phyloP scores from a whole-genome alignment of 2,113 vertebrate species.

The Pycnonotus jocosus region DNA sequence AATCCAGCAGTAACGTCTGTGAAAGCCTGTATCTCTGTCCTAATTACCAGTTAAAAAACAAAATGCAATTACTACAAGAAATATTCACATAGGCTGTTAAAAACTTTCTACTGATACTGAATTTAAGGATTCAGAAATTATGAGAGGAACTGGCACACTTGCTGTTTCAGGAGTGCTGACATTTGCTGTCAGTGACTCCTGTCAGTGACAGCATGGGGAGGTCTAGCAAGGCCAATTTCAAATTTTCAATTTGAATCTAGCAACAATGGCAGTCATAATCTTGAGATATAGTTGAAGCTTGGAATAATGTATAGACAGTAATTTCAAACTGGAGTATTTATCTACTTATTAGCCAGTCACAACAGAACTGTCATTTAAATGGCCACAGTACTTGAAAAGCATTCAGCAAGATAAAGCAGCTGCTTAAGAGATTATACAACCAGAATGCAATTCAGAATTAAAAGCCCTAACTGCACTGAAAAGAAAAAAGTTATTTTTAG shows the following conservation, averaged over 20 bases:
- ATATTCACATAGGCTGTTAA: background rate
- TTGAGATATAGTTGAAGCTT: background rate
- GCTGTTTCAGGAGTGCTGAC: background rate
- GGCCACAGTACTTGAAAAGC: background rate
- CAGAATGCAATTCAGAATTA: background rate
- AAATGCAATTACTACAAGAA: background rate
- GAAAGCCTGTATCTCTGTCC: slow-evolving; percentile 89
- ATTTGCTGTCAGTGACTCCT: background rate
- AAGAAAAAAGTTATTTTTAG: background rate
- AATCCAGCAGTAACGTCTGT: slow-evolving; percentile 84
- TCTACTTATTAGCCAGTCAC: background rate
- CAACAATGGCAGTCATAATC: background rate
- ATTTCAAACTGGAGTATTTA: background rate
- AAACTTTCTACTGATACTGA: background rate
- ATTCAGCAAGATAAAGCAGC: background rate
- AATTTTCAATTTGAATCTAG: background rate
- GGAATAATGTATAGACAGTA: background rate
- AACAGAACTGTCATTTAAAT: background rate
- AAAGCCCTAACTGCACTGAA: background rate
- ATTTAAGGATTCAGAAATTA: background rate
- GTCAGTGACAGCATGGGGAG: background rate
- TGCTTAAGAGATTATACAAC: background rate
- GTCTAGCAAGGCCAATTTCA: background rate
- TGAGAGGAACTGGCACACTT: background rate
- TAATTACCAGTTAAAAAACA: slow-evolving; percentile 40